Conservation (phyloP, 1,140 invertebrate species). For the Hypothenemus hampei region DNA sequence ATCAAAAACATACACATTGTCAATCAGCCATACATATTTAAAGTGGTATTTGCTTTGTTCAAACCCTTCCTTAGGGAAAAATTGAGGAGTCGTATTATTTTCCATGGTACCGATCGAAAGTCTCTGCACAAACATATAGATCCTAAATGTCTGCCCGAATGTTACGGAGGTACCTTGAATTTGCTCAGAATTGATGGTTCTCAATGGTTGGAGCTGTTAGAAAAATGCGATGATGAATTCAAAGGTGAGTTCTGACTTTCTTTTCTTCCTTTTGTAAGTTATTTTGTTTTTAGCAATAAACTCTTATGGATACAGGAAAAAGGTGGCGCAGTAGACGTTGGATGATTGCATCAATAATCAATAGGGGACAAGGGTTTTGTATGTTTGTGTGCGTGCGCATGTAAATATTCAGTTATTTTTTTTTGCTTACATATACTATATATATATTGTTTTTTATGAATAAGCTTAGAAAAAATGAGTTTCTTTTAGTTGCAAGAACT, state of each 20-base stretch:
- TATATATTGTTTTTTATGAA: too few species aligned
- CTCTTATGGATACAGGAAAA: constrained; percentile 69
- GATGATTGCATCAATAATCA: too few species aligned
- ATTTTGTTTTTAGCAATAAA: constrained; percentile 61
- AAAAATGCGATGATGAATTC: constrained; percentile 68
- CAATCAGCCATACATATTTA: constrained; percentile 84
- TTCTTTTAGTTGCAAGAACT: too few species aligned
- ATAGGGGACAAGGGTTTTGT: too few species aligned
- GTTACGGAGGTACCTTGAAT: constrained; percentile 71
- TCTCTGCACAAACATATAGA: constrained; percentile 74
- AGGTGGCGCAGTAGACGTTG: constrained; percentile 30
- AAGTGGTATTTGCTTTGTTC: constrained; percentile 80
- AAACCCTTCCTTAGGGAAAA: constrained; percentile 81
- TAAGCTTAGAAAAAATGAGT: too few species aligned
- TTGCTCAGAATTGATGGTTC: constrained; percentile 58
- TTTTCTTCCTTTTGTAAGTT: not conserved
- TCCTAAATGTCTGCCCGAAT: constrained; percentile 70
- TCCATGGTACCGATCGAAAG: constrained; percentile 78
- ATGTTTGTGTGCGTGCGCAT: too few species aligned
- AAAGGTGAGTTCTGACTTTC: constrained; percentile 49
- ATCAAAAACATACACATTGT: constrained; percentile 83
- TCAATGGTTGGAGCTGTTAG: constrained; percentile 67
- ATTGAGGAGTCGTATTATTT: constrained; percentile 67
- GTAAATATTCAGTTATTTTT: too few species aligned
- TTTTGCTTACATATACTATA: too few species aligned